phyloP scores from a whole-genome alignment of 1,140 invertebrate genomes.

The Belonocnema kinseyi region DNA sequence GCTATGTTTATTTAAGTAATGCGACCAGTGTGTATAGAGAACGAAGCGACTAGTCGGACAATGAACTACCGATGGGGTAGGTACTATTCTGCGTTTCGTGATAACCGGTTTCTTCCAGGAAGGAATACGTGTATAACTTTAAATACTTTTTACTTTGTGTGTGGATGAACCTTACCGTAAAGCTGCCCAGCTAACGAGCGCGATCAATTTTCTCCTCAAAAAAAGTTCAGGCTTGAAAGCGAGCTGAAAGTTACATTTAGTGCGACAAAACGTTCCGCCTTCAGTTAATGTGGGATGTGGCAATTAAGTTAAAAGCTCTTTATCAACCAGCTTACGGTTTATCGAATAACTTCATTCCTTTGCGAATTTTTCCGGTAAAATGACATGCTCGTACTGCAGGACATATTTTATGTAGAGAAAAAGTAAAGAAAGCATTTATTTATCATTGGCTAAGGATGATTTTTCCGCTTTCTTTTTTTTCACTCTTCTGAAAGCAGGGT shows the following conservation, averaged over 20 bases:
- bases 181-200: not conserved
- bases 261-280: no score
- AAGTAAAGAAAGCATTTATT: no score
- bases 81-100: conserved; percentile 49
- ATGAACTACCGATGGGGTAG: conserved; percentile 53
- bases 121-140: conserved; percentile 32
- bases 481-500: not conserved
- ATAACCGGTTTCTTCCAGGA: conserved; percentile 50
- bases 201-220: not conserved
- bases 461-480: not conserved
- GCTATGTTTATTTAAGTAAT: not conserved
- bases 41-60: conserved; percentile 46
- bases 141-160: conserved; percentile 2
- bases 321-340: no score
- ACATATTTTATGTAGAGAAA: no score
- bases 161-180: not conserved
- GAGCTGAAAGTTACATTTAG: no score
- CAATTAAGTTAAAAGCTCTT: no score
- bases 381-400: no score
- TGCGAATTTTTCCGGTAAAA: not conserved
- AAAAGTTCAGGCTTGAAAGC: not conserved
- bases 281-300: no score
- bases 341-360: not conserved
- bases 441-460: not conserved
- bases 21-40: conserved; percentile 16